Conservation (phyloP, 2,888 invertebrate species). For the Folsomia manolachei region DNA sequence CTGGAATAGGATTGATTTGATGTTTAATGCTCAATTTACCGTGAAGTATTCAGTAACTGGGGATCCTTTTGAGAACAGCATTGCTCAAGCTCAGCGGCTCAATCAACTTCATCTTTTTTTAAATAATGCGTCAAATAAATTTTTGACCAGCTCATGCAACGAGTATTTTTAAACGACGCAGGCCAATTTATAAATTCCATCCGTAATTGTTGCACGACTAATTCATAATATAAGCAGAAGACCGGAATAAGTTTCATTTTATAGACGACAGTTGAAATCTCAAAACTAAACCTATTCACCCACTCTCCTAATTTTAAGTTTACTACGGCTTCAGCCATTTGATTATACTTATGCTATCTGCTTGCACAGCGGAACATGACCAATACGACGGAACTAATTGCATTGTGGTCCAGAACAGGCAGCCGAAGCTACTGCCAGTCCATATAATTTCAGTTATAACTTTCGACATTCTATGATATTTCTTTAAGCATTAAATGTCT, state of each 20-base stretch:
- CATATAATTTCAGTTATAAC: neutral
- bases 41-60: neutral
- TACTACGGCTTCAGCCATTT: no score
- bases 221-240: neutral
- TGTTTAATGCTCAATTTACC: neutral
- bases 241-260: neutral
- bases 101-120: neutral
- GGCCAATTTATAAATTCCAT: slow-evolving; percentile 4
- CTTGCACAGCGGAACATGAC: neutral
- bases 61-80: no score
- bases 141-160: neutral
- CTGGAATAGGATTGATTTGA: slow-evolving; percentile 1
- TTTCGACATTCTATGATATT: neutral
- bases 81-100: neutral
- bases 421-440: no score
- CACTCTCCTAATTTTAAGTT: no score
- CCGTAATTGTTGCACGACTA: neutral
- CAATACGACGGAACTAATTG: neutral
- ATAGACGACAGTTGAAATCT: no score
- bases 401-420: neutral
- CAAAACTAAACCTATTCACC: no score
- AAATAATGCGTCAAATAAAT: neutral
- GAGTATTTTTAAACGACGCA: no score
- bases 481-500: neutral
- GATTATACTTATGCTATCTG: neutral